Conservation (phyloP, 2,888 invertebrate genomes). For the Pseudanteris insignis region DNA sequence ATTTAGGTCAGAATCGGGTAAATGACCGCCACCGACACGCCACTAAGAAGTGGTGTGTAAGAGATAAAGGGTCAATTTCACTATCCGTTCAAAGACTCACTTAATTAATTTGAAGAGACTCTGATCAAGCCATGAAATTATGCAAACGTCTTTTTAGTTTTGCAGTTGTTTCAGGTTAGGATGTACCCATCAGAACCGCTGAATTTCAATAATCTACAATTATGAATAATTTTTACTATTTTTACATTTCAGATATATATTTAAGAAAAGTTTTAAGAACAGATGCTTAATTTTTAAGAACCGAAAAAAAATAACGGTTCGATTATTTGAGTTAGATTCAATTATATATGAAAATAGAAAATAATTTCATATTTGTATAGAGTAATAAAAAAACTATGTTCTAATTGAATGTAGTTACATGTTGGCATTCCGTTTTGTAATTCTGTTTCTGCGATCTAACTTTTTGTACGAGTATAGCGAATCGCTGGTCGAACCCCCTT, state of each 20-base stretch:
- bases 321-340: no score
- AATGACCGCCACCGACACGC: constrained; percentile 45
- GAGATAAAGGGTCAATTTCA: constrained; percentile 49
- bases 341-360: no score
- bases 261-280: no score
- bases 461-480: constrained; percentile 37
- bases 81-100: constrained; percentile 49
- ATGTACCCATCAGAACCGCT: constrained; percentile 24
- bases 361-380: no score
- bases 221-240: constrained; percentile 9
- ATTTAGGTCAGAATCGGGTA: constrained; percentile 47
- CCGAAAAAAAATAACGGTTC: no score
- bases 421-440: constrained; percentile 6
- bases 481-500: constrained; percentile 23
- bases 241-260: no score
- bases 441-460: background rate
- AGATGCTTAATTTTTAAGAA: no score
- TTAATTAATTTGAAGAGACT: constrained; percentile 52
- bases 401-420: background rate
- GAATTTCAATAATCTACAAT: constrained; percentile 18
- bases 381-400: no score
- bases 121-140: constrained; percentile 34
- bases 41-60: constrained; percentile 43
- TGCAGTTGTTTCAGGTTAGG: constrained; percentile 19
- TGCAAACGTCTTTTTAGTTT: constrained; percentile 23